Conservation (phyloP, 2,888 invertebrate species). For the Creontiades dilutus region DNA sequence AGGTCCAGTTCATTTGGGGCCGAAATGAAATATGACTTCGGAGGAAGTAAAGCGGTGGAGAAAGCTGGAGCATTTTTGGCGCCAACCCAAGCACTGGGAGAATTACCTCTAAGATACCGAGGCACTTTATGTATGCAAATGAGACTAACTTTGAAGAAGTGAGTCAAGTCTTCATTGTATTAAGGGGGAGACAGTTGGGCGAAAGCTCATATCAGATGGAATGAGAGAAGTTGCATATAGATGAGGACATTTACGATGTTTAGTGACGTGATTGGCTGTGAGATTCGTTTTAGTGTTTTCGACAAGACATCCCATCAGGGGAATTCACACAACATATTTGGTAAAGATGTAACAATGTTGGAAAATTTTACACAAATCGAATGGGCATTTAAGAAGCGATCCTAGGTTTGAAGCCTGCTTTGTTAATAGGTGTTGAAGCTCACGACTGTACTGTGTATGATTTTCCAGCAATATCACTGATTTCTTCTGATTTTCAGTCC, state of each 20-base stretch:
- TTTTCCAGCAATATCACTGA: too few species aligned
- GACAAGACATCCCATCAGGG: too few species aligned
- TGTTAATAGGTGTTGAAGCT: too few species aligned
- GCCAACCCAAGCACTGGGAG: slow-evolving; percentile 28
- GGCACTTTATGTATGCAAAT: slow-evolving; percentile 67
- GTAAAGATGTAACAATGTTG: too few species aligned
- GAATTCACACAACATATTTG: too few species aligned
- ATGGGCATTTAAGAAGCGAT: too few species aligned
- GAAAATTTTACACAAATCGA: too few species aligned
- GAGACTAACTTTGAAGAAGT: slow-evolving; percentile 47
- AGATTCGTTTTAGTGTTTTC: too few species aligned
- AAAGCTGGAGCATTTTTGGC: slow-evolving; percentile 47
- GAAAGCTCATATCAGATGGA: neutral
- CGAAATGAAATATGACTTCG: slow-evolving; percentile 60
- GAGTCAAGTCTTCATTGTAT: neutral
- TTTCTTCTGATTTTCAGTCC: too few species aligned
- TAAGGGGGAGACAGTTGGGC: neutral
- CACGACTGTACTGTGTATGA: too few species aligned
- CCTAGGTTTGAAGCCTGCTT: too few species aligned
- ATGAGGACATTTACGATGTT: neutral
- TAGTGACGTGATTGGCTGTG: too few species aligned
- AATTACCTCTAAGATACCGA: neutral
- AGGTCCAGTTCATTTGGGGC: slow-evolving; percentile 60
- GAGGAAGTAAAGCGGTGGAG: neutral
- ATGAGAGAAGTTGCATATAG: neutral